Evolutionary conservation across 1,140 invertebrate genomes (phyloP), one percentile per base, ranked within the genome.

Genomic region (Aphis craccivora): DNA sequence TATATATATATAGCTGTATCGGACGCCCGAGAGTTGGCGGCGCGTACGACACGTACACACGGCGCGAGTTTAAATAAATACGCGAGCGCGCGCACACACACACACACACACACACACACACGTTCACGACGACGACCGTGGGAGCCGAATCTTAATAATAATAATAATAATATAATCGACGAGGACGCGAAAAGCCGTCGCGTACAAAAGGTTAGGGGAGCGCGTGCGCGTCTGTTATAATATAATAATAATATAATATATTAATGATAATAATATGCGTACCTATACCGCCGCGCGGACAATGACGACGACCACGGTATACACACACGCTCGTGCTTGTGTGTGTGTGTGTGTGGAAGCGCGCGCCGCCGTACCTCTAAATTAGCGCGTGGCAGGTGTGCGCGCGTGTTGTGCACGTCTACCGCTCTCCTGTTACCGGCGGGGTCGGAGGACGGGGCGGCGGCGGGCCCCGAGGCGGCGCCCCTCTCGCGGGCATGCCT

Each of bases 381-480:
- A 93, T 93, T 93, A 93, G 91, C 91, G 91, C 91, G 91, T 93
- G 91, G 91, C 91, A 93, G 91, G 91, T 93, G 91, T 93, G 91
- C 91, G 91, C 91, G 91, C 91, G 91, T 93, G 91, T 93, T 93
- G 91, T 51, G 48, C 40, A 51, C 37, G 37, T 35, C 87, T 48
- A 53, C 88, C 37, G 48, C 48, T 51, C 37, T 40, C 37, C 37
- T 1, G 51, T 35, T n/a, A 89, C 89, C 48, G 48, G 37, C 9
- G 51, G 51, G 51, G 51, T 6, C 45, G 88, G 88, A 20, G 43
- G 43, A 25, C 37, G 83, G 25, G 43, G 84, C 43, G 43, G 43
- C 83, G 83, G 48, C 30, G 30, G 23, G 83, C 18, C 51, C 87
- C 60, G 55, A 60, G 55, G 60, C 60, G 51, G 88, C 89, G 55